These are phyloP conservation scores for Melanotaenia trifasciata DNA, from an alignment of 2,797 vertebrate genomes.

Conservation along the genomic window DNA sequence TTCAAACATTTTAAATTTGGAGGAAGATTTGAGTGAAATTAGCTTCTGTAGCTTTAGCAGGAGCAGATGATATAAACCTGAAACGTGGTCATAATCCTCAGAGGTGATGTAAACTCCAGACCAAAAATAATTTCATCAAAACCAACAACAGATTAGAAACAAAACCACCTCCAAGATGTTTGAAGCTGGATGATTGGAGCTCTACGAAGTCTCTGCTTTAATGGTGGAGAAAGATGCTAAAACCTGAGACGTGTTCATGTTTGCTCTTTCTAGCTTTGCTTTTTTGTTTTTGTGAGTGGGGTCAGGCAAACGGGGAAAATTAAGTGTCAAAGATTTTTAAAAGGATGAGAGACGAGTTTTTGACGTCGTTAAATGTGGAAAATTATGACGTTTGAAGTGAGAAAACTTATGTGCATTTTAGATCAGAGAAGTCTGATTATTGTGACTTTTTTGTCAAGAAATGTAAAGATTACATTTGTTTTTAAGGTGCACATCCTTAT, in stretches of 20 bases:
- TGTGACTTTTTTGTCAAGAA: not conserved
- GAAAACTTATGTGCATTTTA: not conserved
- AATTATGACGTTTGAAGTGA: not conserved
- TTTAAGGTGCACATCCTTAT: not conserved
- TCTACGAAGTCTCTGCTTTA: no score
- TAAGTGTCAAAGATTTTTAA: not conserved
- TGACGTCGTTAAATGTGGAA: not conserved
- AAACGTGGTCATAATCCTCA: not conserved
- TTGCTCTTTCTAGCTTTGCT: not conserved
- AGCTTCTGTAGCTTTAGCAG: accelerated
- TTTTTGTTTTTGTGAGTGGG: not conserved
- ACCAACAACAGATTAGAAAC: not conserved
- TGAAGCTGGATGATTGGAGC: not conserved
- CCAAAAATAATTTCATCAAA: not conserved
- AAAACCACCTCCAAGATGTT: not conserved
- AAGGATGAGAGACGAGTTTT: not conserved
- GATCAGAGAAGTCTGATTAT: not conserved
- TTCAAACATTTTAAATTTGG: not conserved
- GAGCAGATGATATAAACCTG: not conserved
- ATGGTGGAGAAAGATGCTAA: not conserved
- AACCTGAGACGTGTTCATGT: not conserved
- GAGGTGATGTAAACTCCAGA: no score
- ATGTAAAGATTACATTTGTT: not conserved
- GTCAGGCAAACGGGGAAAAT: not conserved
- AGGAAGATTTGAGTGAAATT: not conserved